These are phyloP conservation scores for Zoroaster sp. DNA, from an alignment of 53 echinoderm and acorn worm species.

Conservation along the genomic window DNA sequence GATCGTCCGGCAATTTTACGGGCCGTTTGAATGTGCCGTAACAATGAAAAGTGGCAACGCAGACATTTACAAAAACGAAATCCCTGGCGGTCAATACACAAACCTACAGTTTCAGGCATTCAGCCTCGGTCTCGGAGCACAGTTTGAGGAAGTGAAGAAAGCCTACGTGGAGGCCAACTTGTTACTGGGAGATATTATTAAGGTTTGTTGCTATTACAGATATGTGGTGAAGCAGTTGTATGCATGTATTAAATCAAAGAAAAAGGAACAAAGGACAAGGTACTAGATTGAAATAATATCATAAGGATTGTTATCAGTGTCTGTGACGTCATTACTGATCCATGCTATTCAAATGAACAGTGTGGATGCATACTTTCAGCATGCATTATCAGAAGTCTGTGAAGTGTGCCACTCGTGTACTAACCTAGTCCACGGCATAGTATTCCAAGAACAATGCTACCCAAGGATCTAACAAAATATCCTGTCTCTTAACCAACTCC, in stretches of 20 bases:
- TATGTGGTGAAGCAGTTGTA: too few relatives aligned
- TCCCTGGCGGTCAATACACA: conserved; percentile 99
- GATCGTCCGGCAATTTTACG: conserved; percentile 87
- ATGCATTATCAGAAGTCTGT: too few relatives aligned
- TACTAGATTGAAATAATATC: neutral
- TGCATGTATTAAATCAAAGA: too few relatives aligned
- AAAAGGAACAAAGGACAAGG: neutral
- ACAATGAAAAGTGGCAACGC: conserved; percentile 98
- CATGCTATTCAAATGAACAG: too few relatives aligned
- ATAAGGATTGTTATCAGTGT: neutral
- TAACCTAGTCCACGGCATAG: too few relatives aligned
- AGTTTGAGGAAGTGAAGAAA: conserved; percentile 95
- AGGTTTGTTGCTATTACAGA: conserved; percentile 59
- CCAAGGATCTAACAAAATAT: too few relatives aligned
- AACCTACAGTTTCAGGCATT: conserved; percentile 98
- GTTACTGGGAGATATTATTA: conserved; percentile 92
- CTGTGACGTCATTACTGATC: neutral
- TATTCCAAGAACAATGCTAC: too few relatives aligned
- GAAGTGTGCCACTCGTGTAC: too few relatives aligned
- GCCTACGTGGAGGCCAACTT: conserved; percentile 93
- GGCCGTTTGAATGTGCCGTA: conserved; percentile 92
- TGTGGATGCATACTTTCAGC: too few relatives aligned
- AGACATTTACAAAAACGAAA: conserved; percentile 94
- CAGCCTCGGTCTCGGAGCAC: conserved; percentile 92
- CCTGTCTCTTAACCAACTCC: too few relatives aligned